Conservation (phyloP, 1,140 invertebrate species). For the Archegozetes longisetosus region DNA sequence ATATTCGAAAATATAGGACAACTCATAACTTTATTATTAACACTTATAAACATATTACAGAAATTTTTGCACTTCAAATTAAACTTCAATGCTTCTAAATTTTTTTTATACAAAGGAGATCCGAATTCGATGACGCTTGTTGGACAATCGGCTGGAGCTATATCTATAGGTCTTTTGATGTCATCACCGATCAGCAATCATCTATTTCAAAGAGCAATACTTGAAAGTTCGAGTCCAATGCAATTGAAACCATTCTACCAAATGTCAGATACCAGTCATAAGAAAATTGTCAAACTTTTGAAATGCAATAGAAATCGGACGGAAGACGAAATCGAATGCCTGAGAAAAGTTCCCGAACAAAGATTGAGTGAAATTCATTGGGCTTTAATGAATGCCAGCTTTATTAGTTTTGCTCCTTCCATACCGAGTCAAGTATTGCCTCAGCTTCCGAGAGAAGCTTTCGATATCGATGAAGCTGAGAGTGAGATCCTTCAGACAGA, state of each 20-base stretch:
- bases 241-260: slow-evolving; percentile 13
- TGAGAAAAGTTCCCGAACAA: not conserved
- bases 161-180: slow-evolving; percentile 77
- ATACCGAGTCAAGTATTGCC: slow-evolving; percentile 7
- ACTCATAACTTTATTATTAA: no score
- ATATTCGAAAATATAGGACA: no score
- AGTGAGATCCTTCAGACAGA: not conserved
- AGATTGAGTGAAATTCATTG: slow-evolving; percentile 3
- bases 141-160: slow-evolving; percentile 88
- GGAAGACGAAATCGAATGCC: not conserved
- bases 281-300: not conserved
- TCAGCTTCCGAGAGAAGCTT: not conserved
- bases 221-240: slow-evolving; percentile 44
- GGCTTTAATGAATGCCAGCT: not conserved
- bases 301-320: not conserved
- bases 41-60: no score
- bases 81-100: not conserved
- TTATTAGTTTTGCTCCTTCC: slow-evolving; percentile 5
- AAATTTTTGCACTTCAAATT: not conserved
- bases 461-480: not conserved
- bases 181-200: slow-evolving; percentile 67
- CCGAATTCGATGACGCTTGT: slow-evolving; percentile 84
- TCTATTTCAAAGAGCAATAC: slow-evolving; percentile 52
- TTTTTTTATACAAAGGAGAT: slow-evolving; percentile 36
- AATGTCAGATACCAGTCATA: slow-evolving; percentile 27